Percentiles rank a stretch among this genome's conserved stretches.
These are phyloP conservation scores for Ceyx melanurus DNA, from an alignment of 2,113 vertebrate genomes.

Conservation along the genomic window DNA sequence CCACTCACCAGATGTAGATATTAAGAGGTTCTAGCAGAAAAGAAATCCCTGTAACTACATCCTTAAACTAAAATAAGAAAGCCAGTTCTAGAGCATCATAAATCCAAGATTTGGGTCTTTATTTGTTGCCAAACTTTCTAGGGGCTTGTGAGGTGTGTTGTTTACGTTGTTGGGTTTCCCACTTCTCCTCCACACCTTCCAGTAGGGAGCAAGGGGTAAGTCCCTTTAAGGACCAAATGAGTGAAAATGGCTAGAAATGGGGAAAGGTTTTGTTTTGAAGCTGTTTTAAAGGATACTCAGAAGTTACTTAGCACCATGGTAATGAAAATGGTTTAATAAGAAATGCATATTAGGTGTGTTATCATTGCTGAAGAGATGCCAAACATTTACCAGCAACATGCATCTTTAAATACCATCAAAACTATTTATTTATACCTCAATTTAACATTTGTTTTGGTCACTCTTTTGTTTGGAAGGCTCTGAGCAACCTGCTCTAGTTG, in stretches of 20 bases:
- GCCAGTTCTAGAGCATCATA: not conserved
- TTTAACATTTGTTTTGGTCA: not conserved
- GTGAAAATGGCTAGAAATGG: not conserved
- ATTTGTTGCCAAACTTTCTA: fast-evolving
- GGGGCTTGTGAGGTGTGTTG: not conserved
- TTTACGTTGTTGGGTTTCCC: not conserved
- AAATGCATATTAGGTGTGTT: not conserved
- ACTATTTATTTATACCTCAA: not conserved
- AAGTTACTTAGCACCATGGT: not conserved
- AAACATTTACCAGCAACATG: not conserved
- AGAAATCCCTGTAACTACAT: not conserved
- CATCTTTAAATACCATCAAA: not conserved
- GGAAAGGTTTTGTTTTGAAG: not conserved
- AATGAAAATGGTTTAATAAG: not conserved
- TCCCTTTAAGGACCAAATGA: not conserved
- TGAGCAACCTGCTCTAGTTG: not conserved
- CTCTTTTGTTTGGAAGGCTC: not conserved
- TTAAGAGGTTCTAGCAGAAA: not conserved
- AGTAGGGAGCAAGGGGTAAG: not conserved
- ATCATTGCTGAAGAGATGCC: not conserved
- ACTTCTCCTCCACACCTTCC: not conserved
- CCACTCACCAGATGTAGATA: not conserved
- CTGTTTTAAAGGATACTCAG: not conserved
- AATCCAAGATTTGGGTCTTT: not conserved
- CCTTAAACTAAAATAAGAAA: not conserved